Conservation (phyloP, 2,797 vertebrate genomes). For the Chromis chromis region DNA sequence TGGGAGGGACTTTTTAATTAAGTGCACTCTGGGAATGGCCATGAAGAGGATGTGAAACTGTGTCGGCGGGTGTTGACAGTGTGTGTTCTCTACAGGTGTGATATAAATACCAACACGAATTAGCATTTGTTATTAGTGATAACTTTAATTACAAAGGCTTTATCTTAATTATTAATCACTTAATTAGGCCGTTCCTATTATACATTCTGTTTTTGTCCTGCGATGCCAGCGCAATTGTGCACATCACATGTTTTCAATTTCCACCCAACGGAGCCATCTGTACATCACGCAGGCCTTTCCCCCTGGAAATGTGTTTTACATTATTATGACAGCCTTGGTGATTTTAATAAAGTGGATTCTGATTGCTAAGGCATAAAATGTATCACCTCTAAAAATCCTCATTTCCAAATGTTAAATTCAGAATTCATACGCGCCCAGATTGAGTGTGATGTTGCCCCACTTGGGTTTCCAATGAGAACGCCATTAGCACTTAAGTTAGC, state of each 20-base stretch:
- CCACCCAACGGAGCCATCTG: constrained; percentile 29
- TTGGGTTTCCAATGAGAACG: constrained; percentile 66
- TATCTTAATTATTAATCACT: constrained; percentile 65
- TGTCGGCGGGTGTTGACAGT: constrained; percentile 12
- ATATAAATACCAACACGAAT: constrained; percentile 35
- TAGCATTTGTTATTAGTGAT: constrained; percentile 46
- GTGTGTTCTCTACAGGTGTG: constrained; percentile 55
- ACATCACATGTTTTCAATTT: constrained; percentile 56
- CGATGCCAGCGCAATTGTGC: constrained; percentile 41
- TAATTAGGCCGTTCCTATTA: constrained; percentile 47
- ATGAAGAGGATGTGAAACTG: constrained; percentile 51
- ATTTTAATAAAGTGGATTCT: constrained; percentile 46
- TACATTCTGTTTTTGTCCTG: constrained; percentile 39
- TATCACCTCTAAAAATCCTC: constrained; percentile 30
- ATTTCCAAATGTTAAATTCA: constrained; percentile 47
- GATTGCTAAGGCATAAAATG: constrained; percentile 47
- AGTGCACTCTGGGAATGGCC: constrained; percentile 34
- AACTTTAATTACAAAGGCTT: constrained; percentile 62
- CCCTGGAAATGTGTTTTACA: constrained; percentile 38
- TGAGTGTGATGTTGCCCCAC: constrained; percentile 65
- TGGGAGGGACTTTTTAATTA: constrained; percentile 69
- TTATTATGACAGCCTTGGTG: constrained; percentile 24
- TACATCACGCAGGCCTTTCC: constrained; percentile 20
- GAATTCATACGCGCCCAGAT: constrained; percentile 52
- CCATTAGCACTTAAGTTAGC: constrained; percentile 75